A percentile compares a stretch with the other conserved stretches of the same genome.
These are phyloP conservation scores for Bujurquina vittata DNA, from an alignment of 2,113 vertebrate species.

Conservation along the genomic window DNA sequence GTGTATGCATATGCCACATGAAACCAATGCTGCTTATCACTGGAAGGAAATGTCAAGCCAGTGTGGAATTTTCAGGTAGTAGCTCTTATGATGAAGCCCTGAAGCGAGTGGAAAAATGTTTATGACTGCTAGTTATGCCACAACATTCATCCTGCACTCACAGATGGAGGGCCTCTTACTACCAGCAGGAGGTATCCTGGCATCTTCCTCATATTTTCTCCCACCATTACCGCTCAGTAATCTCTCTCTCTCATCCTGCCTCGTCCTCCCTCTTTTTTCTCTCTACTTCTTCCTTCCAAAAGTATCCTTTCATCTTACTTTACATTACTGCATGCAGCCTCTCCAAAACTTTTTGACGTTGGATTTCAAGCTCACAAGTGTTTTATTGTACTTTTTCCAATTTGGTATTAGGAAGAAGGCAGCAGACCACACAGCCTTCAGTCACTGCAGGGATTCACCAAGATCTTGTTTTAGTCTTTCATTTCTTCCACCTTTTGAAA, in stretches of 20 bases:
- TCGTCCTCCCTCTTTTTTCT: background rate
- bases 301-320: conserved; percentile 19
- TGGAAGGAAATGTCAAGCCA: conserved; percentile 34
- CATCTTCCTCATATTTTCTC: conserved; percentile 18
- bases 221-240: conserved; percentile 13
- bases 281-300: background rate
- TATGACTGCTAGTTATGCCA: conserved; percentile 8
- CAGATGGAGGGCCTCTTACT: conserved; percentile 22
- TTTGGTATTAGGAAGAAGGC: conserved; percentile 26
- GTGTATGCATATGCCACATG: background rate
- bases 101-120: conserved; percentile 14
- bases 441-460: conserved; percentile 17
- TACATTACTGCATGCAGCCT: conserved; percentile 15
- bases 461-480: background rate
- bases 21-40: conserved; percentile 31
- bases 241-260: background rate
- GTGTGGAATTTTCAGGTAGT: conserved; percentile 31
- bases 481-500: conserved; percentile 31
- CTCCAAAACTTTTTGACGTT: conserved; percentile 38
- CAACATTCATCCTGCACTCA: conserved; percentile 11
- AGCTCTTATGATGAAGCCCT: conserved; percentile 14
- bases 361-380: conserved; percentile 36
- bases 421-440: conserved; percentile 27
- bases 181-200: conserved; percentile 68
- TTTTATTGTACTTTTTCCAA: conserved; percentile 52